Evolutionary conservation across 1,140 invertebrate species (phyloP).

Genomic region (Cheumatopsyche charites): DNA sequence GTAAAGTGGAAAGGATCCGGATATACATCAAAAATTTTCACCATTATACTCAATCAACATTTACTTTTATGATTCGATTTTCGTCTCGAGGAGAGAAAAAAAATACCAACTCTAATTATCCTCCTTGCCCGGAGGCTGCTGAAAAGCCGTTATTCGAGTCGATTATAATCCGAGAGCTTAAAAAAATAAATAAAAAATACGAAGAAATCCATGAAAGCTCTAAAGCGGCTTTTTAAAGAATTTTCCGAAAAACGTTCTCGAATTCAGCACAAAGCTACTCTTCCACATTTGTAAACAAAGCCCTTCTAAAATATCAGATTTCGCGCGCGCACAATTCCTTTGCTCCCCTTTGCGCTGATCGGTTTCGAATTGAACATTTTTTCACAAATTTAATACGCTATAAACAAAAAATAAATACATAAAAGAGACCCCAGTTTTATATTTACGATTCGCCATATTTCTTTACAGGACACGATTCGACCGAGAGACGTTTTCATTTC

Average conservation of each 20-base stretch:
- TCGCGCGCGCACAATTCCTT: neutral
- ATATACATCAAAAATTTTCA: constrained; percentile 10
- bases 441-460: no score
- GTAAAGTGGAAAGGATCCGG: constrained; percentile 1
- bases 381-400: no score
- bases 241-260: neutral
- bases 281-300: constrained; percentile 5
- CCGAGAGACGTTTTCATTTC: no score
- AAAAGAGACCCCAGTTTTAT: no score
- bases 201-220: constrained; percentile 1
- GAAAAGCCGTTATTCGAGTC: constrained; percentile 17
- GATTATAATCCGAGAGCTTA: constrained; percentile 6
- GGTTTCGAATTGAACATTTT: neutral
- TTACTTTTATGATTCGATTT: constrained; percentile 18
- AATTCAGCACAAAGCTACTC: neutral
- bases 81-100: constrained; percentile 9
- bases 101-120: constrained; percentile 20
- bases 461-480: no score
- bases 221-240: constrained; percentile 8
- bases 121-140: constrained; percentile 1
- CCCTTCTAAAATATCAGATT: constrained; percentile 12
- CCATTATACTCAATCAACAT: constrained; percentile 21
- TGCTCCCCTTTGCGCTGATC: neutral
- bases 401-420: no score
- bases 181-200: neutral